Conservation (phyloP, 1,140 invertebrate species). For the Apis laboriosa region DNA sequence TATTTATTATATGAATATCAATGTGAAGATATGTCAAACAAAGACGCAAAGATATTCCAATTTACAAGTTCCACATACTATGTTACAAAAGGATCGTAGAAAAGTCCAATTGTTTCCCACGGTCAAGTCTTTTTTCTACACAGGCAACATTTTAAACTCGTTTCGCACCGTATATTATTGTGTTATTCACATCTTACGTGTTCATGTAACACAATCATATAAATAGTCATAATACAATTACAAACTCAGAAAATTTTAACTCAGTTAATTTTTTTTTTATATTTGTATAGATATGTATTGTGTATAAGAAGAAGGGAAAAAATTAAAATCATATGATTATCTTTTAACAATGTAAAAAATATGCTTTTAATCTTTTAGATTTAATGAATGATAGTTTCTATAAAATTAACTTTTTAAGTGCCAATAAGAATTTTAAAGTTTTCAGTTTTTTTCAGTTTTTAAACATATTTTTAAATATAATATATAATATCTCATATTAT, state of each 20-base stretch:
- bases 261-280: neutral
- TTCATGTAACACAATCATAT: neutral
- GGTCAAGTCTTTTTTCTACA: neutral
- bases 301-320: neutral
- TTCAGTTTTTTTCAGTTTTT: no score
- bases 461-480: no score
- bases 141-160: slow-evolving; percentile 24
- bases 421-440: no score
- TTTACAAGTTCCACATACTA: neutral
- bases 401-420: no score
- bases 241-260: neutral
- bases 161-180: slow-evolving; percentile 5
- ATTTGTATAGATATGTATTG: neutral
- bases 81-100: neutral
- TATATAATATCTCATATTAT: no score
- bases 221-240: neutral
- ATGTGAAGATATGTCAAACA: neutral
- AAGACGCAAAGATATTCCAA: neutral
- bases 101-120: slow-evolving; percentile 15
- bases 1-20: neutral
- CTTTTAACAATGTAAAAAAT: no score
- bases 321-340: no score
- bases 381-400: no score
- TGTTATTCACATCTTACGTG: slow-evolving; percentile 12
- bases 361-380: no score